phyloP scores from a whole-genome alignment of 2,113 vertebrate species.

The mouse (Mus musculus) region DNA sequence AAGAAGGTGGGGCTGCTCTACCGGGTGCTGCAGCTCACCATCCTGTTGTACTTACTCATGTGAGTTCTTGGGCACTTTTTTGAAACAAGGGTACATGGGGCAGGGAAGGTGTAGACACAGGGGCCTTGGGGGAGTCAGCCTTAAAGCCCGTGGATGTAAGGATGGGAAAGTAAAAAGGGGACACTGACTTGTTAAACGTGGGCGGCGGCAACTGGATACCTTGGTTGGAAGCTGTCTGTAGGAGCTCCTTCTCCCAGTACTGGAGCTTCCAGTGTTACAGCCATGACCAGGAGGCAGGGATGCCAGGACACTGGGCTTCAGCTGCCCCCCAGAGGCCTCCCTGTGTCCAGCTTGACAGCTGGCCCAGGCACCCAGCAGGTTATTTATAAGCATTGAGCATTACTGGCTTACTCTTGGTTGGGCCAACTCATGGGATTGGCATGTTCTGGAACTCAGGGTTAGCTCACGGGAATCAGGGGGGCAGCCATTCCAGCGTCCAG shows the following conservation, averaged over 20 bases:
- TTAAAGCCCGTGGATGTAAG: not conserved
- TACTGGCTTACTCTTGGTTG: constrained; percentile 40
- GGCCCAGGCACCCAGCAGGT: not conserved
- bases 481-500: not conserved
- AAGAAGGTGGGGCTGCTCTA: constrained; percentile 95
- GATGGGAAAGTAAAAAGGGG: not conserved
- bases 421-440: constrained; percentile 32
- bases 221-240: not conserved
- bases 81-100: not conserved
- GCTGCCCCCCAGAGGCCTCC: not conserved
- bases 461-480: not conserved
- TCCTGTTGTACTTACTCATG: constrained; percentile 96
- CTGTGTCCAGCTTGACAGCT: not conserved
- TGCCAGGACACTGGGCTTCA: constrained; percentile 28
- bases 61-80: constrained; percentile 82
- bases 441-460: not conserved
- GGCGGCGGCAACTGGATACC: not conserved
- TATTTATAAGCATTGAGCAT: constrained; percentile 77
- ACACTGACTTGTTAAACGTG: not conserved
- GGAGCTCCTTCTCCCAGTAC: not conserved
- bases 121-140: not conserved
- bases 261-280: not conserved
- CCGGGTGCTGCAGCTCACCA: constrained; percentile 92
- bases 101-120: not conserved
- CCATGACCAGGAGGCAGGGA: not conserved